A percentile compares a stretch with the other conserved stretches of the same genome.
phyloP scores from a whole-genome alignment of 2,888 invertebrate species.

The Cyclophora albipunctata region DNA sequence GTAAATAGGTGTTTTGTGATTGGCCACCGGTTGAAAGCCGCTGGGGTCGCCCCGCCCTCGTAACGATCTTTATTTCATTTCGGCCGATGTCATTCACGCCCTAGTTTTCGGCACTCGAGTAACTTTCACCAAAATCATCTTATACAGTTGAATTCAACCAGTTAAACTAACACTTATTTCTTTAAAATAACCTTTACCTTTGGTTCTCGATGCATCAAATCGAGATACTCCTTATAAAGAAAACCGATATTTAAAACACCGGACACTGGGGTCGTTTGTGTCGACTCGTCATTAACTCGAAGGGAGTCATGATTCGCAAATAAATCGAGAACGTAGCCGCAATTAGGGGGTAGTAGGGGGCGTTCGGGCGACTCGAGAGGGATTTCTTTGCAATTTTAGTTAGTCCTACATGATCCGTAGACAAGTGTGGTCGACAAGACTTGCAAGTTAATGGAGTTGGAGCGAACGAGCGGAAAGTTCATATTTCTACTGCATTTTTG shows the following conservation, averaged over 20 bases:
- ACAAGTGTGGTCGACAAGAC: constrained; percentile 56
- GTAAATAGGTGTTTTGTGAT: constrained; percentile 45
- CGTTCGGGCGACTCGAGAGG: constrained; percentile 31
- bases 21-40: constrained; percentile 29
- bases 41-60: constrained; percentile 49
- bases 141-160: too few relatives aligned
- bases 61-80: constrained; percentile 48
- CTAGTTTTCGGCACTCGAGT: constrained; percentile 10
- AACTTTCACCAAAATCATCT: neutral
- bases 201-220: too few relatives aligned
- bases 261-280: constrained; percentile 22
- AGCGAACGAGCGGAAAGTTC: neutral
- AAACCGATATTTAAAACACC: constrained; percentile 15
- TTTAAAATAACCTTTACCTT: too few relatives aligned
- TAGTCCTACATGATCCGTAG: constrained; percentile 67
- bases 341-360: constrained; percentile 46
- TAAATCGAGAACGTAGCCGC: constrained; percentile 62
- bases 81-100: constrained; percentile 14
- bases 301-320: constrained; percentile 55
- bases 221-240: too few relatives aligned
- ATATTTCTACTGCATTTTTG: too few relatives aligned
- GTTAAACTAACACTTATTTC: too few relatives aligned
- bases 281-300: constrained; percentile 35
- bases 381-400: constrained; percentile 68
- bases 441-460: constrained; percentile 48